Conservation (phyloP, 2,888 invertebrate genomes). For the Athalia rosae region DNA sequence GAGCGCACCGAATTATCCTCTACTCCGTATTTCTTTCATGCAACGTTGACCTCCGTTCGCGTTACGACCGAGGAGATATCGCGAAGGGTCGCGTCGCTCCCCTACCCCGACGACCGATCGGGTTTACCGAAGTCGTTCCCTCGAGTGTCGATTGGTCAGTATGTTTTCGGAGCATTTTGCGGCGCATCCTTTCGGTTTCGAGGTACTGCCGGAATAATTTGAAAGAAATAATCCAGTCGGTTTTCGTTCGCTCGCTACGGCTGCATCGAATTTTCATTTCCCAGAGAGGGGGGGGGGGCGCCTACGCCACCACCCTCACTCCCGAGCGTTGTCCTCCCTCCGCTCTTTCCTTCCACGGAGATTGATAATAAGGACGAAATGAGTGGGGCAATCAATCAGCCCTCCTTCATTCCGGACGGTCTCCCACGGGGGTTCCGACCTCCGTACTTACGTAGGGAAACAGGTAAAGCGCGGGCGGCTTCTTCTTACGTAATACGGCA, state of each 20-base stretch:
- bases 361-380: too few relatives aligned
- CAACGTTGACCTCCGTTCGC: constrained; percentile 10
- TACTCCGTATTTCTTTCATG: constrained; percentile 7
- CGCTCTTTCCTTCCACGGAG: too few relatives aligned
- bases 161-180: background rate
- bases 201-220: too few relatives aligned
- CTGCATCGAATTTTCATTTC: too few relatives aligned
- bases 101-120: constrained; percentile 28
- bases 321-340: too few relatives aligned
- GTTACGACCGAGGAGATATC: constrained; percentile 21
- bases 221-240: too few relatives aligned
- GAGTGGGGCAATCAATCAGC: too few relatives aligned
- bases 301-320: too few relatives aligned
- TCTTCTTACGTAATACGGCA: background rate
- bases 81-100: constrained; percentile 9
- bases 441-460: background rate
- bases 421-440: background rate
- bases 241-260: too few relatives aligned
- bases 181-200: background rate
- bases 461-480: background rate
- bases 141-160: constrained; percentile 7
- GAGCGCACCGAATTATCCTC: constrained; percentile 8
- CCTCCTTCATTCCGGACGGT: background rate
- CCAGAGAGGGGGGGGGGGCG: too few relatives aligned
- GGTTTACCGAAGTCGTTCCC: constrained; percentile 19